Conservation (phyloP, 2,797 vertebrate genomes). For the Buceros bicornis region DNA sequence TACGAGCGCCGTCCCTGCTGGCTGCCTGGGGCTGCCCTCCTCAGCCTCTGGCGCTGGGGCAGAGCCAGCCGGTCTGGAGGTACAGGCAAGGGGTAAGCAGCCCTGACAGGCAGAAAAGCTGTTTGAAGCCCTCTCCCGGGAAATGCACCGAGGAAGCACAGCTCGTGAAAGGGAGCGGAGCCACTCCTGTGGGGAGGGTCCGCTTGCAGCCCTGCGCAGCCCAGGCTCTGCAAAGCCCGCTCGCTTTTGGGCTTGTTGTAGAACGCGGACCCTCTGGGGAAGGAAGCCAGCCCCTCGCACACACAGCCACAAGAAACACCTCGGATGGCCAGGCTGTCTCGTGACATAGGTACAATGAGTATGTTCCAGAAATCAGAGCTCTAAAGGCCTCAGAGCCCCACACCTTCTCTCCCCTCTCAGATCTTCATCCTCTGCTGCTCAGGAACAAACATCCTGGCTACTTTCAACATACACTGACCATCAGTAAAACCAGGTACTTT, state of each 20-base stretch:
- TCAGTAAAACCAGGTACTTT: background rate
- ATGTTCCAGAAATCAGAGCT: background rate
- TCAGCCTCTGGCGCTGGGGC: background rate
- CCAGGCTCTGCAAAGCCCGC: background rate
- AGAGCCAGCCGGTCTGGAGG: background rate
- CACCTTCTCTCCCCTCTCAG: background rate
- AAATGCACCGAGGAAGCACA: background rate
- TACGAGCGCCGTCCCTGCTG: background rate
- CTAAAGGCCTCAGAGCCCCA: background rate
- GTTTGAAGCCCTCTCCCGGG: background rate
- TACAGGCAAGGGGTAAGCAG: background rate
- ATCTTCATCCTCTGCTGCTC: background rate
- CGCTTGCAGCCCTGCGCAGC: background rate
- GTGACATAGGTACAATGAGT: accelerated
- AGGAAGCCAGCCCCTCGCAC: background rate
- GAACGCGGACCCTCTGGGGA: background rate
- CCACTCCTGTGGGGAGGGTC: background rate
- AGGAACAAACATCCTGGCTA: background rate
- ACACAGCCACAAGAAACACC: background rate
- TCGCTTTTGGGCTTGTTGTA: background rate
- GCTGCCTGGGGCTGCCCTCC: background rate
- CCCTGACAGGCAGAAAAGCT: background rate
- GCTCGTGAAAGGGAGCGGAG: background rate
- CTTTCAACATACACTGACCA: background rate
- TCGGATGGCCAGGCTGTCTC: background rate